Evolutionary conservation across 1,140 invertebrate genomes (phyloP), one percentile per base, ranked within the genome.

Genomic region (Drosophila athabasca): DNA sequence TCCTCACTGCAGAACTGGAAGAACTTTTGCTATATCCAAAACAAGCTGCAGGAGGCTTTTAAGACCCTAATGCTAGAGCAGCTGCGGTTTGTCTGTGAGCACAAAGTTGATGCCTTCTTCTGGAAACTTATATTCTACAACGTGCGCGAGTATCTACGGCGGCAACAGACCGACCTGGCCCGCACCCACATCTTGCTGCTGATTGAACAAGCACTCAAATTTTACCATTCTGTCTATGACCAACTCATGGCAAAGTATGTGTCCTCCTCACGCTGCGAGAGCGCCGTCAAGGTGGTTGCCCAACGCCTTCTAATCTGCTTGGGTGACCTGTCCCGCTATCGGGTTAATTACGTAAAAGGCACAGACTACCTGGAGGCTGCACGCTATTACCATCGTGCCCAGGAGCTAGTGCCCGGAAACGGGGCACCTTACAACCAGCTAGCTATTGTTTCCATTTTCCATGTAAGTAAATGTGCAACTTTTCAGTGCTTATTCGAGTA

Each of bases 111-210:
- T 84, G 95, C 97, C 82, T 94, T 96, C 88, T 95, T 98, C 90
- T 98, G 97, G 97, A 98, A 98, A 91, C 94, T 97, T 62, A 92
- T 97, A 0, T 98, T 97, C 92, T 97, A 98, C 88, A 97, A 97
- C 90, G 95, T 98, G 29, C 97, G 98, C 68, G 97, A 98, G 92
- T 93, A 95, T 92, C 96, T 71, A 95, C 97, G 77, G 65, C 44
- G 59, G 0, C 78, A 83, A 29, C 52, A 74, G 0, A 52, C 72
- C 6, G 67, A 79, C n/a, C 29, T 75, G 15, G 73, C 71, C 1
- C 53, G 92, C 93, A 94, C 52, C 94, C 94, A 24, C 96, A 96
- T 83, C 93, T 95, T 68, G 96, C 97, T 90, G 95, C 95, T 92
- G 90, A 97, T 66, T 94, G 93, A 76, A 0, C 92, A 92, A 71